Evolutionary conservation across 2,888 invertebrate genomes (phyloP), one percentile per base, ranked within the genome.

Genomic region (Patella depressa): DNA sequence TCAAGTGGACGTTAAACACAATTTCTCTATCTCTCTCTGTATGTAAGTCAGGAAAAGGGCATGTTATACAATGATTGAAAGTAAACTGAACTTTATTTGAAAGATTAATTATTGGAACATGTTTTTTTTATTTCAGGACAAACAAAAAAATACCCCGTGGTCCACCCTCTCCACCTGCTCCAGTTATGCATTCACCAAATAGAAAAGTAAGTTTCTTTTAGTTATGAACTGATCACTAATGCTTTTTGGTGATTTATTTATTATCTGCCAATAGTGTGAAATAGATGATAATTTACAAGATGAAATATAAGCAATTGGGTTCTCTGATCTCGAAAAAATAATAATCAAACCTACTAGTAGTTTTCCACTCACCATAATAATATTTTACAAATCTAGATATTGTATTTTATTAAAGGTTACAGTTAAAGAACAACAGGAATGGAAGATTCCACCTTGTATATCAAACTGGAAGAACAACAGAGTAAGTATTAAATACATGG

Each of bases 401-500:
- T 45, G 9, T 45, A 45, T 45, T 45, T 78, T 34, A 77, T 82
- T 82, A 53, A 81, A 92, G 92, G 93, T 98, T 0, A 98, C 99
- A 3, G 98, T 98, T 0, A 98, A 99, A 90, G 99, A 99, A 90
- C 99, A 99, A 91, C 95, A 98, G 80, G 99, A 99, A 91, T 99
- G 99, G 99, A 99, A 99, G 93, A 96, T 96, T 84, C 99, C 99
- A 11, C 99, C 99, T 0, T 99, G 99, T 88, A 98, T 99, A 83
- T 97, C 97, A 0, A 99, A 99, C 91, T 99, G 99, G 99, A 99
- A 99, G 93, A 99, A 99, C 92, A 97, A 98, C 5, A 98, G 98
- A 95, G 96, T 94, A 87, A 85, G 86, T 76, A 65, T 65, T 19
- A 15, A 19, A 15, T 65, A 45, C 9, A 45, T 45, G 45, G 45